These are phyloP conservation scores for Nasonovia ribisnigri DNA, from an alignment of 2,888 invertebrate species.

Conservation along the genomic window DNA sequence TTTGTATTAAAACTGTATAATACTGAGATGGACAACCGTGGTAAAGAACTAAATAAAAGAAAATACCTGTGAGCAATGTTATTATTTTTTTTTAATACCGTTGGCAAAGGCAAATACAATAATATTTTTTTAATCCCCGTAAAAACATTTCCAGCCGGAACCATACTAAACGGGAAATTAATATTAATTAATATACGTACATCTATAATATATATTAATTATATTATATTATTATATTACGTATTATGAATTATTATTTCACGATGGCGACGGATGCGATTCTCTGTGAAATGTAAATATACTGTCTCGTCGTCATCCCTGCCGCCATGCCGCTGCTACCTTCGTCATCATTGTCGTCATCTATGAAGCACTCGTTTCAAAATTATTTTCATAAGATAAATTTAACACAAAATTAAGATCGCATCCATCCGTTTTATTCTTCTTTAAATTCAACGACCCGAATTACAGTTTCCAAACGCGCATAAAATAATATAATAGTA, in stretches of 20 bases:
- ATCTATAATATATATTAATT: background rate
- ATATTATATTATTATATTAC: background rate
- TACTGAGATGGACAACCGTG: background rate
- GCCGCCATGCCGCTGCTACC: background rate
- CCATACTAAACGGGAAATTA: background rate
- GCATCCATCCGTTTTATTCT: background rate
- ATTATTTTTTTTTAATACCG: background rate
- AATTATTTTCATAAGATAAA: slow-evolving; percentile 31
- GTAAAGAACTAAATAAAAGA: background rate
- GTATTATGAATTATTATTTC: background rate
- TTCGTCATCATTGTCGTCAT: background rate
- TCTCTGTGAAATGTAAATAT: background rate
- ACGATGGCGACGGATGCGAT: background rate
- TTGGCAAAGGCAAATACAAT: background rate
- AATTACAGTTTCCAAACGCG: background rate
- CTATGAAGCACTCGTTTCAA: background rate
- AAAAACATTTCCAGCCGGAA: background rate
- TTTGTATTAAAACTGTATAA: background rate
- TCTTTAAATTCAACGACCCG: background rate
- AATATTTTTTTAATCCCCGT: background rate
- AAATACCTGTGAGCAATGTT: background rate
- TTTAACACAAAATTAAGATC: background rate
- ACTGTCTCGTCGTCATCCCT: background rate
- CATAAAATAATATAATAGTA: background rate
- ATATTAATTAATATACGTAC: background rate